These are phyloP conservation scores for Epirrita christyi DNA, from an alignment of 2,888 invertebrate genomes.

Conservation along the genomic window DNA sequence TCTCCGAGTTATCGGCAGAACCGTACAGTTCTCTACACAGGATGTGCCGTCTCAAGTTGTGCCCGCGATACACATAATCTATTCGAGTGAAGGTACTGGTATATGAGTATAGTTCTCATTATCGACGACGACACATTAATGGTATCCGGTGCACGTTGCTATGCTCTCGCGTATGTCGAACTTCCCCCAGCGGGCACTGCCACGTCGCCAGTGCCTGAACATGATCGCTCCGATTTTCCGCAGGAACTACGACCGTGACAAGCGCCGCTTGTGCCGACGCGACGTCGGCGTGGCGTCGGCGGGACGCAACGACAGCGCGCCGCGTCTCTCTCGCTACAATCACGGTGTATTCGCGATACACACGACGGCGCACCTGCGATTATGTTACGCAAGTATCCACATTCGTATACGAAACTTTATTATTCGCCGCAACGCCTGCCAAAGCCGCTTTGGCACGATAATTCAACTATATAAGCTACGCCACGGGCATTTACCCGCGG, in stretches of 20 bases:
- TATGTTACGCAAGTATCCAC: slow-evolving; percentile 65
- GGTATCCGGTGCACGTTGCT: slow-evolving; percentile 47
- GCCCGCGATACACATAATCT: slow-evolving; percentile 23
- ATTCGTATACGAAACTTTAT: slow-evolving; percentile 48
- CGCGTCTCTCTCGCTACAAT: slow-evolving; percentile 20
- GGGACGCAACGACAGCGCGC: no score
- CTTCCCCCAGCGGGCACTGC: slow-evolving; percentile 7
- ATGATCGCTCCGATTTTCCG: slow-evolving; percentile 34
- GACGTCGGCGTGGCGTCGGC: slow-evolving; percentile 5
- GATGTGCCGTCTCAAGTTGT: slow-evolving; percentile 18
- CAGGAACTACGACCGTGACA: slow-evolving; percentile 34
- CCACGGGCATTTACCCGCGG: slow-evolving; percentile 25
- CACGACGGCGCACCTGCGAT: slow-evolving; percentile 55
- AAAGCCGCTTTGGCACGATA: slow-evolving; percentile 36
- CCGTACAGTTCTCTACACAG: slow-evolving; percentile 9
- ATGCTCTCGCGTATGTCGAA: slow-evolving; percentile 38
- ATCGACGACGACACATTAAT: no score
- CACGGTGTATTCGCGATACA: slow-evolving; percentile 58
- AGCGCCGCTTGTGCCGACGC: slow-evolving; percentile 46
- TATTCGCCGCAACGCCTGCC: slow-evolving; percentile 48
- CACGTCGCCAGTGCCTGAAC: slow-evolving; percentile 13
- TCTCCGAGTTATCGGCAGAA: slow-evolving; percentile 18
- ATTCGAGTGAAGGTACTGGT: slow-evolving; percentile 30
- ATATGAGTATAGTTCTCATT: slow-evolving; percentile 42
- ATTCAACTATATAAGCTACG: slow-evolving; percentile 56